Conservation (phyloP, 2,113 vertebrate genomes). For the Leuciscus idus region DNA sequence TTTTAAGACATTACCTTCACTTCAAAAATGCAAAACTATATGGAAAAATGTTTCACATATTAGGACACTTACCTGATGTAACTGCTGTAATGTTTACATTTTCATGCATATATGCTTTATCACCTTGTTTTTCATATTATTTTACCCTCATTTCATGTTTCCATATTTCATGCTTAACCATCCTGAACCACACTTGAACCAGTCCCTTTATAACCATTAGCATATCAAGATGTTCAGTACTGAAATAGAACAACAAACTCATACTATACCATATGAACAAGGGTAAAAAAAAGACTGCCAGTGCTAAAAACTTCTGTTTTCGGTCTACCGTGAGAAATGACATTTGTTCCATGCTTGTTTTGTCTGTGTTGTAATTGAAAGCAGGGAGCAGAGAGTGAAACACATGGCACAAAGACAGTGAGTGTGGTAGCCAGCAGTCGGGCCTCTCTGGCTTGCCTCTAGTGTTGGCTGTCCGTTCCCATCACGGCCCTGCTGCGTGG, state of each 20-base stretch:
- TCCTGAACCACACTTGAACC: slow-evolving; percentile 12
- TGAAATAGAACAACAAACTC: slow-evolving; percentile 44
- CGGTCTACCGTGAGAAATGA: slow-evolving; percentile 46
- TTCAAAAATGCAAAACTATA: background rate
- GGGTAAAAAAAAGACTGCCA: background rate
- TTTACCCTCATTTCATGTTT: background rate
- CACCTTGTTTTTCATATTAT: background rate
- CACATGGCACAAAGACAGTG: slow-evolving; percentile 47
- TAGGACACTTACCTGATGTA: background rate
- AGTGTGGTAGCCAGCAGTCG: slow-evolving; percentile 40
- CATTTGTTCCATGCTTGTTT: slow-evolving; percentile 60
- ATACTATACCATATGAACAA: slow-evolving; percentile 13
- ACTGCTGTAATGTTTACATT: background rate
- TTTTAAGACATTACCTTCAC: no score
- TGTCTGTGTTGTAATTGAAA: slow-evolving; percentile 58
- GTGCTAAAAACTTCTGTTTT: slow-evolving; percentile 19
- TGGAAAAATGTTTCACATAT: background rate
- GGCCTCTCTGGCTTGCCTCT: slow-evolving; percentile 23
- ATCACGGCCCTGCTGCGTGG: slow-evolving; percentile 39
- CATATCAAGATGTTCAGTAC: slow-evolving; percentile 37
- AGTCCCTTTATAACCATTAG: slow-evolving; percentile 29
- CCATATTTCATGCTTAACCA: background rate
- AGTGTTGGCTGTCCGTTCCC: slow-evolving; percentile 47
- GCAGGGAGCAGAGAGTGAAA: slow-evolving; percentile 45
- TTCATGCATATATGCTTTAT: background rate